A percentile compares a stretch with the other conserved stretches of the same genome.
Conservation (phyloP, 2,113 vertebrate species). For the Piprites chloris region DNA sequence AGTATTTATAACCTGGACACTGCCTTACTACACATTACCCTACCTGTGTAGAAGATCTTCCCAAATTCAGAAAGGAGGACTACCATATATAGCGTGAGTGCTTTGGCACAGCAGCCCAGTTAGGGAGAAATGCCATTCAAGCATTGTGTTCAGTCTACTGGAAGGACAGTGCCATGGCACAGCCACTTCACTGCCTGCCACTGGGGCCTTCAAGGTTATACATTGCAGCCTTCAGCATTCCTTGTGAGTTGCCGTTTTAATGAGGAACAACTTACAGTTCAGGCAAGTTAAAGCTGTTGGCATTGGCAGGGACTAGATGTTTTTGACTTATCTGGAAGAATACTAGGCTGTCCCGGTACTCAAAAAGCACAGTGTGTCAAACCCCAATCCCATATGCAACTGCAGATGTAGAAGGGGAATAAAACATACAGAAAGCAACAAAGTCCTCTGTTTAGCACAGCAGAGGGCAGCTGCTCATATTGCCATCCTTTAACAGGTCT, state of each 20-base stretch:
- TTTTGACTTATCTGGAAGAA: neutral
- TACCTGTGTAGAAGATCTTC: neutral
- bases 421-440: accelerated
- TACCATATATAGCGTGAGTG: accelerated
- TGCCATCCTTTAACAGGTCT: neutral
- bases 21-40: neutral
- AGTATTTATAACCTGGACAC: neutral
- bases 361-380: neutral
- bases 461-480: neutral
- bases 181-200: accelerated
- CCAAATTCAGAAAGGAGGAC: neutral
- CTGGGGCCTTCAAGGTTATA: neutral
- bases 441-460: neutral
- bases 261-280: neutral
- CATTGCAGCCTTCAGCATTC: neutral
- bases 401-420: neutral
- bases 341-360: neutral
- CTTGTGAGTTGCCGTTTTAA: accelerated
- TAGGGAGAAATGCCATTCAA: accelerated
- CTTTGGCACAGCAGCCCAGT: neutral
- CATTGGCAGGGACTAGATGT: neutral
- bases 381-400: accelerated
- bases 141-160: neutral
- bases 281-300: neutral
- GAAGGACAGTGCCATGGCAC: neutral